A percentile compares a stretch with the other conserved stretches of the same genome.
phyloP scores from a whole-genome alignment of 2,888 invertebrate species.

The Chironomus tentans region DNA sequence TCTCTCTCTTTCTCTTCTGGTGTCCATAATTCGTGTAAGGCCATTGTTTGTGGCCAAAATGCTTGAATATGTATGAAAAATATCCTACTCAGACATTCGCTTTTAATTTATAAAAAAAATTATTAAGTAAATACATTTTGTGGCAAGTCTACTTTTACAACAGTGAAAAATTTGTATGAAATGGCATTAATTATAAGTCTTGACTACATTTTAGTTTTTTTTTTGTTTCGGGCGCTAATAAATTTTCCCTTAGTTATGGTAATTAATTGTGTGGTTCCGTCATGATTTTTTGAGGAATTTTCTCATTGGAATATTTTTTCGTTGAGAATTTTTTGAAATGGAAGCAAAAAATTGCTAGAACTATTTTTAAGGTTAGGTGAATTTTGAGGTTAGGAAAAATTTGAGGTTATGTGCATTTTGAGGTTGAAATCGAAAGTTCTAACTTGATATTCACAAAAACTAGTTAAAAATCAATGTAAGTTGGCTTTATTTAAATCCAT shows the following conservation, averaged over 20 bases:
- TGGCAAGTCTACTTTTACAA: too few relatives aligned
- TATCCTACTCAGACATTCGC: not conserved
- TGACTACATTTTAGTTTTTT: not conserved
- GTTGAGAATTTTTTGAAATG: not conserved
- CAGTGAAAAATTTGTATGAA: not conserved
- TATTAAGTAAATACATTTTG: too few relatives aligned
- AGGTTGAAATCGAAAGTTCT: too few relatives aligned
- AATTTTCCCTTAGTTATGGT: not conserved
- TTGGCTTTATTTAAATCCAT: too few relatives aligned
- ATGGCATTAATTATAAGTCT: not conserved
- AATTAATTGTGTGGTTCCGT: not conserved
- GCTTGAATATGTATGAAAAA: not conserved
- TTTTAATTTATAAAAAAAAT: too few relatives aligned
- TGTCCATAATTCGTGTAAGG: conserved; percentile 10
- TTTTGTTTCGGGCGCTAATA: too few relatives aligned
- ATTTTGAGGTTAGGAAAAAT: too few relatives aligned
- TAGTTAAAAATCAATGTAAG: too few relatives aligned
- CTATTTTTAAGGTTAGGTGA: too few relatives aligned
- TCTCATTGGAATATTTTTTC: not conserved
- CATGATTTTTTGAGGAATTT: not conserved
- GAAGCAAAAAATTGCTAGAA: not conserved
- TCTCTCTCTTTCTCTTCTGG: not conserved
- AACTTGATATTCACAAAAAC: not conserved
- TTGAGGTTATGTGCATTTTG: too few relatives aligned
- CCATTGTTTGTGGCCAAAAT: conserved; percentile 11